These are phyloP conservation scores for Cygnus olor DNA, from an alignment of 2,797 vertebrate genomes.

Conservation along the genomic window DNA sequence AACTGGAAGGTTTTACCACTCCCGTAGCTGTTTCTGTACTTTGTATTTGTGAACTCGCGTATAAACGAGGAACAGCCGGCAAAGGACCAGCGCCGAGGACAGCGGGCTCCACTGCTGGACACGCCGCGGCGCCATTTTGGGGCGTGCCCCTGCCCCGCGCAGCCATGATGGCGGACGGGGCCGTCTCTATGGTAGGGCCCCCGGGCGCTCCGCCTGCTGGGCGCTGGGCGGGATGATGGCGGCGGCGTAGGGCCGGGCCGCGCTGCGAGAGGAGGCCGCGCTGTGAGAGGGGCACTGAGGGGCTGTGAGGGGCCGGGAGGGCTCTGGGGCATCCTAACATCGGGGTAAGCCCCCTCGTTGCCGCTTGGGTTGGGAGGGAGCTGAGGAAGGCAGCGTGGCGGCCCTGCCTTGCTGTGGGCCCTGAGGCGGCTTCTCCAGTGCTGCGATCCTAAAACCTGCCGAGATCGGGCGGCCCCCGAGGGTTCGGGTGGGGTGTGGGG, in stretches of 20 bases:
- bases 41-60: too few relatives aligned
- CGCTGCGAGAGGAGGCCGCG: fast-evolving
- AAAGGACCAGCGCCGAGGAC: too few relatives aligned
- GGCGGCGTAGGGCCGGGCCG: not conserved
- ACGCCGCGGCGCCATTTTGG: too few relatives aligned
- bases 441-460: fast-evolving
- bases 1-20: too few relatives aligned
- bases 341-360: not conserved
- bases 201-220: too few relatives aligned
- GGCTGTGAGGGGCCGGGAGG: too few relatives aligned
- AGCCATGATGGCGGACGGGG: too few relatives aligned
- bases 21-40: not conserved
- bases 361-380: not conserved
- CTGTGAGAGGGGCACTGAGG: not conserved
- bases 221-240: constrained; percentile 5
- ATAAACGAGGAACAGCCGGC: too few relatives aligned
- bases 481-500: fast-evolving
- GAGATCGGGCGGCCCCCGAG: fast-evolving
- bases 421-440: not conserved
- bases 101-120: too few relatives aligned
- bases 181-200: too few relatives aligned
- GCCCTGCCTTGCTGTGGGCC: fast-evolving
- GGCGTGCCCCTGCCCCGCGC: too few relatives aligned
- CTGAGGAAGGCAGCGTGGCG: fast-evolving
- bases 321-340: too few relatives aligned